These are phyloP conservation scores for Stigmatopora nigra DNA, from an alignment of 2,113 vertebrate genomes.

Conservation along the genomic window DNA sequence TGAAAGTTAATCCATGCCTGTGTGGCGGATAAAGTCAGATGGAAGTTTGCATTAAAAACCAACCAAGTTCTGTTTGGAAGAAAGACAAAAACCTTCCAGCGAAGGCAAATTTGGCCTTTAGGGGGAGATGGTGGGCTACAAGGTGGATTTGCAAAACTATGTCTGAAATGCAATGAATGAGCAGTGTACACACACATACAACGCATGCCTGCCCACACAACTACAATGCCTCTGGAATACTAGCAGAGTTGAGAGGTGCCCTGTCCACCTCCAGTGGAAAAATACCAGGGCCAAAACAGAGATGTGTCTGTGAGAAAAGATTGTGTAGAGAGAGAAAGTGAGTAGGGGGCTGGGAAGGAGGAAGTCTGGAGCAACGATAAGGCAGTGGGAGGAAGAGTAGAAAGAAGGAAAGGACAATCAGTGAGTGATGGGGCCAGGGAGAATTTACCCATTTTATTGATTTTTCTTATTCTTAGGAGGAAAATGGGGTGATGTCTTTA, in stretches of 20 bases:
- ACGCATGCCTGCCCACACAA: constrained; percentile 37
- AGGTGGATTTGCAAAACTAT: constrained; percentile 27
- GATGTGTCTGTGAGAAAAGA: constrained; percentile 49
- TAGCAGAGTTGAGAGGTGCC: constrained; percentile 30
- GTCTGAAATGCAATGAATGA: constrained; percentile 57
- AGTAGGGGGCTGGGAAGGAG: constrained; percentile 36
- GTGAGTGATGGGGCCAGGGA: constrained; percentile 14
- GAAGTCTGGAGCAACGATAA: constrained; percentile 71
- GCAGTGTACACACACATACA: constrained; percentile 18
- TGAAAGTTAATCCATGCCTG: constrained; percentile 38
- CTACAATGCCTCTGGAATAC: constrained; percentile 41
- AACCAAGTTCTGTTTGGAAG: neutral
- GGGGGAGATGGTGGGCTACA: constrained; percentile 52
- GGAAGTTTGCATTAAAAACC: constrained; percentile 1
- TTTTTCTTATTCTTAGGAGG: constrained; percentile 35
- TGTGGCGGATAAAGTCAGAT: constrained; percentile 16
- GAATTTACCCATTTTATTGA: constrained; percentile 24
- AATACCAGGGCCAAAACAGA: constrained; percentile 55
- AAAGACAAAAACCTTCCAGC: neutral
- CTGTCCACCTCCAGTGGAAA: constrained; percentile 48
- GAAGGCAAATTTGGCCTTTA: constrained; percentile 30
- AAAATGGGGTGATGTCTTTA: neutral
- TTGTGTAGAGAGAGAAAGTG: constrained; percentile 24
- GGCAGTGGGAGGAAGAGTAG: constrained; percentile 56
- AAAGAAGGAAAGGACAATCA: constrained; percentile 15